phyloP scores from a whole-genome alignment of 2,797 vertebrate species.

The Tokudaia tokunoshimensis region DNA sequence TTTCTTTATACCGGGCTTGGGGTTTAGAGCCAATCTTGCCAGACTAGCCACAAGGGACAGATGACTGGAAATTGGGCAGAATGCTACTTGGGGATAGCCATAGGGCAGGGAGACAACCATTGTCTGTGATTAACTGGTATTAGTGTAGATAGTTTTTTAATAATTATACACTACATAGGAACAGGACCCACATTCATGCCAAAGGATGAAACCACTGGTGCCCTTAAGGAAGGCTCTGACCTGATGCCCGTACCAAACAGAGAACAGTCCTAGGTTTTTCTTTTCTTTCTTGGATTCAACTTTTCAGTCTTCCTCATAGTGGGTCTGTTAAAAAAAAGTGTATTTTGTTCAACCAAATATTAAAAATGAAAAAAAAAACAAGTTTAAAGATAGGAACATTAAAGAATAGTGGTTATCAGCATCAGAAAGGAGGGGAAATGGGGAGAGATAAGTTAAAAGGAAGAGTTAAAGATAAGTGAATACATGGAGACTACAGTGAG shows the following conservation, averaged over 20 bases:
- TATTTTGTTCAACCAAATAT: slow-evolving; percentile 86
- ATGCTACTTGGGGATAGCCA: no score
- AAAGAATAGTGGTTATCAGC: background rate
- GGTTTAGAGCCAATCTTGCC: no score
- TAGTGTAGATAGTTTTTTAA: no score
- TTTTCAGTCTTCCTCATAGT: slow-evolving; percentile 87
- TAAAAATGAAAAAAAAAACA: background rate
- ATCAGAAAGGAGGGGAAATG: fast-evolving
- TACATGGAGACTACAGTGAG: background rate
- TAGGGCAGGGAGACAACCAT: no score
- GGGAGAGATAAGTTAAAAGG: background rate
- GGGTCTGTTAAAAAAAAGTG: slow-evolving; percentile 90
- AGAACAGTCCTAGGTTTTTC: slow-evolving; percentile 74
- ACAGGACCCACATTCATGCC: slow-evolving; percentile 82
- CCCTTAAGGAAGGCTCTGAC: slow-evolving; percentile 62
- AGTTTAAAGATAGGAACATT: background rate
- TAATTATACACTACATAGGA: slow-evolving; percentile 66
- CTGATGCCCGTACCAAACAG: slow-evolving; percentile 71
- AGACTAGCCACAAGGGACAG: no score
- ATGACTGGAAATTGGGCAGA: no score
- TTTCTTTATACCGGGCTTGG: no score
- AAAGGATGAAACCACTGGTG: slow-evolving; percentile 46
- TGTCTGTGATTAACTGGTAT: no score
- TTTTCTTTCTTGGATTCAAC: slow-evolving; percentile 86
- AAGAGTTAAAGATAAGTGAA: background rate